A percentile compares a stretch with the other conserved stretches of the same genome.
These are phyloP conservation scores for Eremophila alpestris DNA, from an alignment of 2,797 vertebrate genomes.

Conservation along the genomic window DNA sequence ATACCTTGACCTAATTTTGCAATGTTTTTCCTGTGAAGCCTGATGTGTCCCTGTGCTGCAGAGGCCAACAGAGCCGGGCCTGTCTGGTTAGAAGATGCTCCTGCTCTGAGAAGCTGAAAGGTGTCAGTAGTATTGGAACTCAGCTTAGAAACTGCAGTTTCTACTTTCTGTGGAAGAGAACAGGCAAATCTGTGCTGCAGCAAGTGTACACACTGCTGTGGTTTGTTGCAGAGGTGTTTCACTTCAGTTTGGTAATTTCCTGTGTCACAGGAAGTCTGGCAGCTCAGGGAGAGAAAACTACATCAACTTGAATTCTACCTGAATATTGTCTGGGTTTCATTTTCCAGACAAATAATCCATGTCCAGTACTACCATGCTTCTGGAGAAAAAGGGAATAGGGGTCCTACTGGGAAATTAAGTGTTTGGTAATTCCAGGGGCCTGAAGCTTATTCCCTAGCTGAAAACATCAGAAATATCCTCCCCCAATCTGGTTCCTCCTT, in stretches of 20 bases:
- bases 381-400: neutral
- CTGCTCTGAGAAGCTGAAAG: neutral
- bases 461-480: neutral
- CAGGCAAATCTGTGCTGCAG: neutral
- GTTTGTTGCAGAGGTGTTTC: neutral
- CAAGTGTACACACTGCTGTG: neutral
- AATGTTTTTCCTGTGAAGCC: neutral
- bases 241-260: neutral
- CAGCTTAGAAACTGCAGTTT: neutral
- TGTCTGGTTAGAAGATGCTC: neutral
- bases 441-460: neutral
- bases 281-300: neutral
- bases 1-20: neutral
- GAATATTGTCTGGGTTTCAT: neutral
- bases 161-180: neutral
- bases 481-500: neutral
- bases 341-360: neutral
- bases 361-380: neutral
- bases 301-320: neutral
- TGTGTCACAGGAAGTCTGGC: neutral
- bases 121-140: neutral
- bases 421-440: neutral
- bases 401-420: neutral
- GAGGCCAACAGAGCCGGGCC: neutral
- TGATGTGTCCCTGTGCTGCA: neutral